Evolutionary conservation across 2,113 vertebrate species (phyloP).

Genomic region (Lampris megalopsis): DNA sequence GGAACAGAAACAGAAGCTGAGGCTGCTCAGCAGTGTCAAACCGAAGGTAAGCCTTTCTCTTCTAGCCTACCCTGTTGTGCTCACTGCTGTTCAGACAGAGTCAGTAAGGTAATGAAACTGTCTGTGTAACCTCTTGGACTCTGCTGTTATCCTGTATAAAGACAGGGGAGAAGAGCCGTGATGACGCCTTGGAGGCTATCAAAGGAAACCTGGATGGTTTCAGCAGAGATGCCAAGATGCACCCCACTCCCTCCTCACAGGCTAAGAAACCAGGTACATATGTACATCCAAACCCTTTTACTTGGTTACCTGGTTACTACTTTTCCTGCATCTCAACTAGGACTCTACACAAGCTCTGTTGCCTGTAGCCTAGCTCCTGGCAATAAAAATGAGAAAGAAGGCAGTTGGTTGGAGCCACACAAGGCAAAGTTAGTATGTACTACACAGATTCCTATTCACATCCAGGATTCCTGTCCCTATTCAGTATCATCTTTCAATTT

Average conservation of each 20-base stretch:
- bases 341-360: conserved; percentile 2
- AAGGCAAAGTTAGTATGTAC: not conserved
- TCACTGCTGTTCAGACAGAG: conserved; percentile 6
- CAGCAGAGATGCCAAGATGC: conserved; percentile 98
- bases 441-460: not conserved
- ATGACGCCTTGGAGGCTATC: conserved; percentile 97
- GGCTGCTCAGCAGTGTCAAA: conserved; percentile 96
- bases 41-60: conserved; percentile 86
- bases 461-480: conserved; percentile 5
- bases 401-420: conserved; percentile 21
- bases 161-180: conserved; percentile 95
- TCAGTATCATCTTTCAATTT: not conserved
- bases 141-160: conserved; percentile 58
- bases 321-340: conserved; percentile 18
- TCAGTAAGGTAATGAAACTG: not conserved
- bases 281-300: not conserved
- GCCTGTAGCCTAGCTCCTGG: not conserved
- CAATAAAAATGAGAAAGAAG: conserved; percentile 28
- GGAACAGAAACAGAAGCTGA: conserved; percentile 98
- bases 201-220: conserved; percentile 98
- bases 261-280: conserved; percentile 92
- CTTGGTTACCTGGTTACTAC: not conserved
- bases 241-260: conserved; percentile 92
- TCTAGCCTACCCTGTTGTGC: not conserved
- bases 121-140: conserved; percentile 15